phyloP scores from a whole-genome alignment of 2,888 invertebrate species.

The Patella ulyssiponensis region DNA sequence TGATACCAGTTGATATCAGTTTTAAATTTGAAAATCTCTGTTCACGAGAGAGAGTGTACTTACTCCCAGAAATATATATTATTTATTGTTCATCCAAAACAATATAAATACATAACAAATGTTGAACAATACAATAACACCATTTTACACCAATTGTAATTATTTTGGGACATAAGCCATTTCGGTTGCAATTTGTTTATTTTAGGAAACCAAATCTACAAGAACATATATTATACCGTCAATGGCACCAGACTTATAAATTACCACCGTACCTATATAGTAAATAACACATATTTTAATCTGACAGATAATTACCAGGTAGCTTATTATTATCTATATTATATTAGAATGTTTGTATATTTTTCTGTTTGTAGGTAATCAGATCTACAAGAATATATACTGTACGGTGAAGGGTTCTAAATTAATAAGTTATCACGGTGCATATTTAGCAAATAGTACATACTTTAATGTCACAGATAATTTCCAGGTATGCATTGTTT shows the following conservation, averaged over 20 bases:
- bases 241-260: conserved; percentile 1
- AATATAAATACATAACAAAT: too few relatives aligned
- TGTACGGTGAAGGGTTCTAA: conserved; percentile 9
- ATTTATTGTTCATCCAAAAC: too few relatives aligned
- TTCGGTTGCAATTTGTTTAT: not conserved
- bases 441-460: conserved; percentile 6
- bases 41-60: too few relatives aligned
- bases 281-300: conserved; percentile 25
- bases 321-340: not conserved
- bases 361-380: conserved; percentile 17
- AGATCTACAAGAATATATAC: conserved; percentile 31
- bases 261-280: conserved; percentile 10
- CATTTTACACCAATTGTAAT: too few relatives aligned
- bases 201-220: conserved; percentile 30
- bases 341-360: too few relatives aligned
- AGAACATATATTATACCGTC: conserved; percentile 25
- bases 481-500: conserved; percentile 17
- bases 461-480: conserved; percentile 30
- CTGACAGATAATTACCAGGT: conserved; percentile 27
- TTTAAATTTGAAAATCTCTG: too few relatives aligned
- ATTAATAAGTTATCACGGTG: conserved; percentile 12
- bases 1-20: too few relatives aligned
- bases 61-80: too few relatives aligned
- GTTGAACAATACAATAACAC: too few relatives aligned
- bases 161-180: too few relatives aligned